Percentiles rank a stretch among this genome's conserved stretches.
phyloP scores from a whole-genome alignment of 2,113 vertebrate genomes.

The Pangasianodon hypophthalmus region DNA sequence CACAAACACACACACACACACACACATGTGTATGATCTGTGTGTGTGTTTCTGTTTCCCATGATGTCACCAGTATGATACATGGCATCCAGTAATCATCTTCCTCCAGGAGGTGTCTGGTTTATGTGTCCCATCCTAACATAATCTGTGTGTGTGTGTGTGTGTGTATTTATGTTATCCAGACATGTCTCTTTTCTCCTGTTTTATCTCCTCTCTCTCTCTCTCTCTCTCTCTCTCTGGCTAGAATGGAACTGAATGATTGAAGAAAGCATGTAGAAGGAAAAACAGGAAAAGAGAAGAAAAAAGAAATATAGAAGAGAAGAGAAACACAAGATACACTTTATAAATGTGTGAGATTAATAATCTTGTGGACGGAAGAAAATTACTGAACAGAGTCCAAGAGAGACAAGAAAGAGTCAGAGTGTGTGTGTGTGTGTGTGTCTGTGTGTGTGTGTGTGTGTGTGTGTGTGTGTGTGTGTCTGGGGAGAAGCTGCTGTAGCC shows the following conservation, averaged over 20 bases:
- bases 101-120: not conserved
- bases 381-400: not conserved
- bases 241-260: not conserved
- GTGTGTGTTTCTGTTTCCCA: not conserved
- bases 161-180: not conserved
- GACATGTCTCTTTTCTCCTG: too few relatives aligned
- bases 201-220: too few relatives aligned
- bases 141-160: not conserved
- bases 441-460: constrained; percentile 18
- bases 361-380: not conserved
- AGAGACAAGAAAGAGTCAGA: not conserved
- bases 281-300: not conserved
- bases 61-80: not conserved
- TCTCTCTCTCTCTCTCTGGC: not conserved
- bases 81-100: constrained; percentile 2
- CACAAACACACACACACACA: not conserved
- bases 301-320: not conserved
- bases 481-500: not conserved
- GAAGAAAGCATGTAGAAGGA: not conserved
- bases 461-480: not conserved
- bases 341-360: not conserved
- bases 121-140: not conserved
- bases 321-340: not conserved
- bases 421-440: not conserved
- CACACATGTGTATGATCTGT: too few relatives aligned